Percentiles rank a stretch among this genome's conserved stretches.
phyloP scores from a whole-genome alignment of 2,797 vertebrate genomes.

The Luscinia megarhynchos region DNA sequence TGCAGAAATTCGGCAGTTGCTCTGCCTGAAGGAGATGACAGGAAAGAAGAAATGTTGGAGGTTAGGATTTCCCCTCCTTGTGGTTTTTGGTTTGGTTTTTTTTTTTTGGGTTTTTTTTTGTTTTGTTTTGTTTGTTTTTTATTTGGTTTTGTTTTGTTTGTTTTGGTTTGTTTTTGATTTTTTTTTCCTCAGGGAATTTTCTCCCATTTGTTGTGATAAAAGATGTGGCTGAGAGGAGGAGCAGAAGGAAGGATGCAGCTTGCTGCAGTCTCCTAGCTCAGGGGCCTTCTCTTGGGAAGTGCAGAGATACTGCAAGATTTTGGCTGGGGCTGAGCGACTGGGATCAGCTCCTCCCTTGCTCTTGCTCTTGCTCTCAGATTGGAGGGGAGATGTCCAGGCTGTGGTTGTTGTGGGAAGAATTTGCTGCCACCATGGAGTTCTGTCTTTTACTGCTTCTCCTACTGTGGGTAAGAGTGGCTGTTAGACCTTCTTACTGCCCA shows the following conservation, averaged over 20 bases:
- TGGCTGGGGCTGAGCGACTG: background rate
- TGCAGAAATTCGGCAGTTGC: background rate
- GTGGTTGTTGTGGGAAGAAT: background rate
- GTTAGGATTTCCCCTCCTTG: background rate
- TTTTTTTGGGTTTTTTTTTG: too few species aligned
- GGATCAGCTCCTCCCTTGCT: background rate
- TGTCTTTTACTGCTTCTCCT: background rate
- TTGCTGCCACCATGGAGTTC: accelerated
- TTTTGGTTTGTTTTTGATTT: too few species aligned
- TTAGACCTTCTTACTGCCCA: accelerated
- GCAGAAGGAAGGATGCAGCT: background rate
- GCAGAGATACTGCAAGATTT: background rate
- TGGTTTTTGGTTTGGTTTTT: background rate
- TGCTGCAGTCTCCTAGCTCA: background rate
- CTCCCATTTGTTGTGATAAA: background rate
- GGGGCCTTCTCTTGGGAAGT: background rate
- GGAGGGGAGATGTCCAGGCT: background rate
- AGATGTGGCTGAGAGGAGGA: background rate
- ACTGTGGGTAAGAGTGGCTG: accelerated
- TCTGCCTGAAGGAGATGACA: background rate
- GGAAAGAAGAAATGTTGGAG: background rate
- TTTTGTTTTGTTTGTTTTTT: too few species aligned
- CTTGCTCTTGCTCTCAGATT: accelerated
- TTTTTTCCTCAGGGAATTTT: background rate
- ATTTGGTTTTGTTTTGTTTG: too few species aligned